phyloP scores from a whole-genome alignment of 2,113 vertebrate genomes.

The Passerina amoena region DNA sequence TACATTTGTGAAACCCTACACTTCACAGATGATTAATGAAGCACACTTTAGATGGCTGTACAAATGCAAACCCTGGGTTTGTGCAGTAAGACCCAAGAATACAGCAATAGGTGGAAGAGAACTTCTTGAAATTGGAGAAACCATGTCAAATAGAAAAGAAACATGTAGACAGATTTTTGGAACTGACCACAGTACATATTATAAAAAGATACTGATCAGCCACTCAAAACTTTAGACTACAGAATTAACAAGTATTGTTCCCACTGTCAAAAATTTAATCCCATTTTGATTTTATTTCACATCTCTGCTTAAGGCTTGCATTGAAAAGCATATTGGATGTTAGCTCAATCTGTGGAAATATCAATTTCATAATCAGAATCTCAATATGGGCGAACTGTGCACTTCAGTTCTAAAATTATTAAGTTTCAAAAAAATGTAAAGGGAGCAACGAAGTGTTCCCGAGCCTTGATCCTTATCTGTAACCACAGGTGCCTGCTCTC shows the following conservation, averaged over 20 bases:
- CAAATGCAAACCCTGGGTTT: not conserved
- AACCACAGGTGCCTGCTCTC: conserved; percentile 67
- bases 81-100: not conserved
- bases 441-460: conserved; percentile 26
- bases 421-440: not conserved
- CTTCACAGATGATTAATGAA: conserved; percentile 2
- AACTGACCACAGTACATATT: conserved; percentile 32
- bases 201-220: conserved; percentile 46
- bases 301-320: not conserved
- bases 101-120: conserved; percentile 9
- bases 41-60: not conserved
- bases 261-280: conserved; percentile 32
- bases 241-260: conserved; percentile 39
- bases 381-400: not conserved
- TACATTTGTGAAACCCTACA: not conserved
- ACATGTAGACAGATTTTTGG: conserved; percentile 58
- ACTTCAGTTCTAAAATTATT: not conserved
- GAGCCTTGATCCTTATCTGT: conserved; percentile 41
- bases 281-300: conserved; percentile 36
- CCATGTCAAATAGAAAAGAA: conserved; percentile 44
- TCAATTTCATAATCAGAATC: not conserved
- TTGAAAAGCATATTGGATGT: not conserved
- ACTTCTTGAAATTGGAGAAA: conserved; percentile 36
- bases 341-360: conserved; percentile 10
- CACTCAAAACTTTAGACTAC: conserved; percentile 11